These are phyloP conservation scores for Taurulus bubalis DNA, from an alignment of 2,113 vertebrate species.

Conservation along the genomic window DNA sequence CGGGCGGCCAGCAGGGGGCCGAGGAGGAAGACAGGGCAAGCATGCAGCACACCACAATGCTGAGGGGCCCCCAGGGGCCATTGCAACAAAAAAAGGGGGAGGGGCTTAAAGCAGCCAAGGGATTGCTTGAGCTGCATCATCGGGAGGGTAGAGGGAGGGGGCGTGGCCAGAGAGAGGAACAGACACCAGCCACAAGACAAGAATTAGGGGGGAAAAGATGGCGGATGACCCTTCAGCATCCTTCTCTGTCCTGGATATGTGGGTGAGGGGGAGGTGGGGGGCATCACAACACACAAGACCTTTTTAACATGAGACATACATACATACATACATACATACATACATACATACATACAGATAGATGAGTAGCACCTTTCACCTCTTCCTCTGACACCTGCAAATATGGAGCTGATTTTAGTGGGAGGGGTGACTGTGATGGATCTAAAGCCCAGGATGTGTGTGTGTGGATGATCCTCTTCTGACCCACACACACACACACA, in stretches of 20 bases:
- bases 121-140: constrained; percentile 38
- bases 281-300: not conserved
- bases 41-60: constrained; percentile 78
- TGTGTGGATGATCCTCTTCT: constrained; percentile 16
- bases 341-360: not conserved
- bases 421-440: constrained; percentile 2
- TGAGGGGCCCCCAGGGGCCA: constrained; percentile 44
- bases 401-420: constrained; percentile 44
- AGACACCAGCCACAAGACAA: constrained; percentile 58
- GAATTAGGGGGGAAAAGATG: constrained; percentile 13
- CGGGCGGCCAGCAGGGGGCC: constrained; percentile 54
- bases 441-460: not conserved
- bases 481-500: constrained; percentile 12
- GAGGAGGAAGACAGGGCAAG: constrained; percentile 83
- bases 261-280: not conserved
- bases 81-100: constrained; percentile 5
- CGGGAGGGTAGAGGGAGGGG: constrained; percentile 16
- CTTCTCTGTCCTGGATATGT: constrained; percentile 20
- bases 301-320: constrained; percentile 13
- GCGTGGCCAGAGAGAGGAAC: constrained; percentile 75
- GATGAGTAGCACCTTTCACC: constrained; percentile 37
- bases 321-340: not conserved
- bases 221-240: not conserved
- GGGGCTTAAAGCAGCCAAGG: constrained; percentile 44
- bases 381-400: constrained; percentile 51